These are phyloP conservation scores for Lagocephalus sceleratus DNA, from an alignment of 2,797 vertebrate species.

Conservation along the genomic window DNA sequence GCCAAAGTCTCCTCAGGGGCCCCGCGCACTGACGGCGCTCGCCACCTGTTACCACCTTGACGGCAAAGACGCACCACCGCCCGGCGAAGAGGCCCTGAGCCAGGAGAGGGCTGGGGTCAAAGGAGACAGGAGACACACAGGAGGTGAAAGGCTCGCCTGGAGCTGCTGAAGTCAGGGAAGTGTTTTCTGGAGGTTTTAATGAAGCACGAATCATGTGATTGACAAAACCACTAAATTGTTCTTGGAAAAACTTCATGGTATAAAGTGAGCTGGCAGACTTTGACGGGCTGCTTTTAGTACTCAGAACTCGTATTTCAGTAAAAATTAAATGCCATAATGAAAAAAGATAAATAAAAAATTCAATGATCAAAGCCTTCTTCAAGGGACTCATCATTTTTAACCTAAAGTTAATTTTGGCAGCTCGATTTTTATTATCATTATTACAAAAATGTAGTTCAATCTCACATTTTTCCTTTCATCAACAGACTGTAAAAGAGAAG, in stretches of 20 bases:
- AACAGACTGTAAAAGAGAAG: background rate
- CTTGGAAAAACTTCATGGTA: constrained; percentile 17
- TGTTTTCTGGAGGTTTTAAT: constrained; percentile 33
- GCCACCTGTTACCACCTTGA: constrained; percentile 66
- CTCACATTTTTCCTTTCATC: background rate
- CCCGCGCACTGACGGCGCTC: constrained; percentile 64
- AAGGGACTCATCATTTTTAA: no score
- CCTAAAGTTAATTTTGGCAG: no score
- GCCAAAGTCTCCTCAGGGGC: constrained; percentile 63
- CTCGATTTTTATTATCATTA: no score
- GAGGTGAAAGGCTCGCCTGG: no score
- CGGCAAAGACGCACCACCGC: constrained; percentile 46
- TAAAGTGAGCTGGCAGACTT: constrained; percentile 21
- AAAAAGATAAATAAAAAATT: no score
- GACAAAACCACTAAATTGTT: constrained; percentile 34
- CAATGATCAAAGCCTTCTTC: no score
- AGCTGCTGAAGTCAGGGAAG: constrained; percentile 29
- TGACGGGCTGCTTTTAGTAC: background rate
- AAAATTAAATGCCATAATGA: no score
- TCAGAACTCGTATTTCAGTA: no score
- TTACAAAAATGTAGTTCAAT: no score
- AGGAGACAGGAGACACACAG: constrained; percentile 23
- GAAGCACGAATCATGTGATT: constrained; percentile 29
- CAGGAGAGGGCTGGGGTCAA: constrained; percentile 21
- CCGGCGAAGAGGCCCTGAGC: constrained; percentile 31